phyloP scores from a whole-genome alignment of 2,888 invertebrate species.

The Plagodis pulveraria region DNA sequence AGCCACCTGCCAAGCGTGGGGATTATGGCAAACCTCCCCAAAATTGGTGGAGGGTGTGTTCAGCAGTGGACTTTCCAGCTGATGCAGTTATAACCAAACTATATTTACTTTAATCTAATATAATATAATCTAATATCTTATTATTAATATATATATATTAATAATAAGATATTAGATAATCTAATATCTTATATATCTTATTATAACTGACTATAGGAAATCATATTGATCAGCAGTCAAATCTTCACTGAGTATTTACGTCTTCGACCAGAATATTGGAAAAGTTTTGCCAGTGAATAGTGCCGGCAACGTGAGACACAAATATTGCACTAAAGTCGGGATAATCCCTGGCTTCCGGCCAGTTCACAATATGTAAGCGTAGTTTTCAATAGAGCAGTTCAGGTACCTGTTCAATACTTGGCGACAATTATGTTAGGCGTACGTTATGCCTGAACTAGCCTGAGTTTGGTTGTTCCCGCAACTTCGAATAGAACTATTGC shows the following conservation, averaged over 20 bases:
- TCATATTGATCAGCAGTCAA: slow-evolving; percentile 55
- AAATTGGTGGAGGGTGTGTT: too few relatives aligned
- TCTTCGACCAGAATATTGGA: slow-evolving; percentile 76
- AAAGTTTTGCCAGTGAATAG: slow-evolving; percentile 81
- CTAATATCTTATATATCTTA: too few relatives aligned
- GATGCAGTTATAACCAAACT: too few relatives aligned
- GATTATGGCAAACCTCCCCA: too few relatives aligned
- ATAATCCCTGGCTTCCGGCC: slow-evolving; percentile 79
- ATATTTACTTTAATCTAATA: too few relatives aligned
- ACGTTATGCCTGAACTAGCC: slow-evolving; percentile 16
- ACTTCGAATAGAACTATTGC: background rate
- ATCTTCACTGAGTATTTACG: slow-evolving; percentile 64
- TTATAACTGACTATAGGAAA: background rate
- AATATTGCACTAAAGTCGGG: slow-evolving; percentile 70
- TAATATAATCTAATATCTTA: too few relatives aligned
- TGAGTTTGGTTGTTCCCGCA: slow-evolving; percentile 1
- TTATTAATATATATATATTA: too few relatives aligned
- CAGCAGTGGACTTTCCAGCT: too few relatives aligned
- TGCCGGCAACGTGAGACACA: slow-evolving; percentile 75
- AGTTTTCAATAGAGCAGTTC: slow-evolving; percentile 64
- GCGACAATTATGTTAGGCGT: slow-evolving; percentile 31
- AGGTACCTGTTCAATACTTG: slow-evolving; percentile 34
- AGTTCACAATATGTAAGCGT: slow-evolving; percentile 77
- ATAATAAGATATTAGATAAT: too few relatives aligned
- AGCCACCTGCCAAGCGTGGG: too few relatives aligned